Evolutionary conservation across 2,888 invertebrate genomes (phyloP).

Genomic region (Corythucha ciliata): DNA sequence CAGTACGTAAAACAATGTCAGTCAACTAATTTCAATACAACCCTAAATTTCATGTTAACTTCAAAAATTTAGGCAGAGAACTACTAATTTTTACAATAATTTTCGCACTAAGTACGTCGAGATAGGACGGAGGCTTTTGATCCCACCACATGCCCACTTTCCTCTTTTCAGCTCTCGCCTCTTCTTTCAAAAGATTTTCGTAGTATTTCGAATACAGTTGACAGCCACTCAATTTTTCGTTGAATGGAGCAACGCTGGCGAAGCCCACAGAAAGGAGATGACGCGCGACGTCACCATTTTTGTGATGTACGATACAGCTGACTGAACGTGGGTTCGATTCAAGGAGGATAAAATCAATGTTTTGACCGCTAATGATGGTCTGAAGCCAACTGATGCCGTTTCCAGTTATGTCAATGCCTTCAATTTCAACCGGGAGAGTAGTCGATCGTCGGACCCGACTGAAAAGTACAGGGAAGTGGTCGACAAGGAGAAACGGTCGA

Average conservation of each 20-base stretch:
- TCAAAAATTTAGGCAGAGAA: too few species aligned
- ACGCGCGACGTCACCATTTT: constrained; percentile 29
- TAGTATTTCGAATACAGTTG: constrained; percentile 40
- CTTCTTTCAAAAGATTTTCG: constrained; percentile 42
- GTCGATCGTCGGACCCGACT: constrained; percentile 37
- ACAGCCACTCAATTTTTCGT: constrained; percentile 17
- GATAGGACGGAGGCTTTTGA: too few species aligned
- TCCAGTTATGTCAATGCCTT: constrained; percentile 44
- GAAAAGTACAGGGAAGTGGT: constrained; percentile 42
- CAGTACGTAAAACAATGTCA: too few species aligned
- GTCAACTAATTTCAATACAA: too few species aligned
- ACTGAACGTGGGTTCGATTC: constrained; percentile 42
- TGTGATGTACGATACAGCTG: constrained; percentile 39
- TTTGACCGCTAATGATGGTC: constrained; percentile 41
- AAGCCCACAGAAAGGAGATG: constrained; percentile 32
- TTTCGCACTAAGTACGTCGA: too few species aligned
- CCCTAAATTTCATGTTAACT: too few species aligned
- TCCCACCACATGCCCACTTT: constrained; percentile 46
- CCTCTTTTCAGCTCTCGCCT: constrained; percentile 43
- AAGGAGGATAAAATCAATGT: constrained; percentile 43
- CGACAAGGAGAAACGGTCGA: constrained; percentile 41
- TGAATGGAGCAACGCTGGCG: constrained; percentile 31
- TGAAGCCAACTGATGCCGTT: constrained; percentile 46
- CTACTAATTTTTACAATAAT: too few species aligned
- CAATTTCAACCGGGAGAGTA: constrained; percentile 47